These are phyloP conservation scores for Micromys minutus DNA, from an alignment of 2,113 vertebrate genomes.

Conservation along the genomic window DNA sequence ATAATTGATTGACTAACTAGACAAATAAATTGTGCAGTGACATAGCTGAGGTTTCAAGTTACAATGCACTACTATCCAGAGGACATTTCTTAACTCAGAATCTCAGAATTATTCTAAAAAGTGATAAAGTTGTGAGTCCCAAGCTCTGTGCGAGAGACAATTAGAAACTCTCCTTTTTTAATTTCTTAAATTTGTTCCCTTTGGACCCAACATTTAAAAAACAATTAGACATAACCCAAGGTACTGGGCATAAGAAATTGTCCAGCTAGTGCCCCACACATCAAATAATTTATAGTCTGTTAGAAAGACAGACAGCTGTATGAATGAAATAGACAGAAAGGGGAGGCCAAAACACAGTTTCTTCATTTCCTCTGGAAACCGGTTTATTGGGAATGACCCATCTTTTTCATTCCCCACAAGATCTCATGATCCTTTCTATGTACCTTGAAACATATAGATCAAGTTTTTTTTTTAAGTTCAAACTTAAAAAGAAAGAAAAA, in stretches of 20 bases:
- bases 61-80: background rate
- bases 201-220: background rate
- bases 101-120: constrained; percentile 30
- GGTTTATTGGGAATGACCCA: background rate
- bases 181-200: constrained; percentile 34
- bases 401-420: background rate
- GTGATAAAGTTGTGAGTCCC: background rate
- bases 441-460: background rate
- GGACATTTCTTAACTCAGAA: constrained; percentile 20
- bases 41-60: background rate
- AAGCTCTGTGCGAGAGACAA: background rate
- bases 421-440: background rate
- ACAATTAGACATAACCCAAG: background rate
- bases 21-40: constrained; percentile 39
- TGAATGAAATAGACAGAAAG: background rate
- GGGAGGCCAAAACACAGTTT: background rate
- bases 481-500: background rate
- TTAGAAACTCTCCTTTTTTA: background rate
- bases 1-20: background rate
- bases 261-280: background rate
- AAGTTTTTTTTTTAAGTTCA: background rate
- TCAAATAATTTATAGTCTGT: constrained; percentile 26
- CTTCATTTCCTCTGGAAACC: constrained; percentile 32
- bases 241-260: background rate
- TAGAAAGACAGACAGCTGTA: background rate